Evolutionary conservation across 1,140 invertebrate species (phyloP).

Genomic region (Drosophila mayri): DNA sequence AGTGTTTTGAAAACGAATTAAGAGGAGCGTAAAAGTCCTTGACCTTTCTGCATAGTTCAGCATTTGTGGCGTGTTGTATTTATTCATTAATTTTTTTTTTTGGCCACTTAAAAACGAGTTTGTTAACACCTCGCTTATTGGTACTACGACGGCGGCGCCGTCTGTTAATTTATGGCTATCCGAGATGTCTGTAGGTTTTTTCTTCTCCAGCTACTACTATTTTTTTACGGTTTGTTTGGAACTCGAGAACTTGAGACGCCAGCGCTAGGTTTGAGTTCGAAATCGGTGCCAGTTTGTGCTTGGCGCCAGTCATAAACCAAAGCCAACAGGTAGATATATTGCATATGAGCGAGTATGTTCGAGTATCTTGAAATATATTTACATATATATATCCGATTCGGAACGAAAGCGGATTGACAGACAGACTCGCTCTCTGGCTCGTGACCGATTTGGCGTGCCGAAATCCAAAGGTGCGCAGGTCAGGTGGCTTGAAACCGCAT

Average conservation of each 20-base stretch:
- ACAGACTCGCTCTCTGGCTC: slow-evolving; percentile 1
- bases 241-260: slow-evolving; percentile 59
- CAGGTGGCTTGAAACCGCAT: slow-evolving; percentile 39
- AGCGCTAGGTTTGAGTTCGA: slow-evolving; percentile 55
- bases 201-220: slow-evolving; percentile 26
- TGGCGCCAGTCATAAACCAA: slow-evolving; percentile 71
- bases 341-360: background rate
- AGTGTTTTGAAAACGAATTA: slow-evolving; percentile 11
- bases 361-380: slow-evolving; percentile 15
- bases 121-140: slow-evolving; percentile 63
- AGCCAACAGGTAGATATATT: slow-evolving; percentile 31
- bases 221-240: slow-evolving; percentile 69
- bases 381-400: slow-evolving; percentile 32
- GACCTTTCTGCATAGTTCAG: slow-evolving; percentile 65
- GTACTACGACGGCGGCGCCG: slow-evolving; percentile 57
- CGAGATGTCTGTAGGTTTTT: slow-evolving; percentile 41
- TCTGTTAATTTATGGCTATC: slow-evolving; percentile 59
- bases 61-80: slow-evolving; percentile 28
- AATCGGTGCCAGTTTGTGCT: slow-evolving; percentile 76
- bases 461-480: slow-evolving; percentile 56
- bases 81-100: slow-evolving; percentile 30
- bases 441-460: slow-evolving; percentile 30
- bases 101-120: slow-evolving; percentile 67
- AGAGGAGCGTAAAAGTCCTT: slow-evolving; percentile 43
- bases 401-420: slow-evolving; percentile 18